These are phyloP conservation scores for Tachysurus vachellii DNA, from an alignment of 2,113 vertebrate species.

Conservation along the genomic window DNA sequence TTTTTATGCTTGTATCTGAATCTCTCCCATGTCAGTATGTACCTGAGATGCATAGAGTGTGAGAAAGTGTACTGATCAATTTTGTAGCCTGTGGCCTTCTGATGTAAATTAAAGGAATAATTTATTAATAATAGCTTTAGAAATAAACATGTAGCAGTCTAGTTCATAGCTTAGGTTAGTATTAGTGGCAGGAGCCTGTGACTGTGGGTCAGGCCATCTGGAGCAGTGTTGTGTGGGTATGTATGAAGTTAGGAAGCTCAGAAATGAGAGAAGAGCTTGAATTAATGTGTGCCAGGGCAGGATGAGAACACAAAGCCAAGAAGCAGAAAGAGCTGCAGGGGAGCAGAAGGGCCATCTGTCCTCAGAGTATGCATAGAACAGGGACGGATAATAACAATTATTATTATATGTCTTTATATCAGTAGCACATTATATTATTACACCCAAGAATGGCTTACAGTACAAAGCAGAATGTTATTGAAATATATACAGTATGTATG, in stretches of 20 bases:
- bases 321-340: constrained; percentile 53
- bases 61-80: background rate
- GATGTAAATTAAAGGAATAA: background rate
- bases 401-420: background rate
- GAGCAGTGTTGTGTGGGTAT: constrained; percentile 57
- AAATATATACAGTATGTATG: background rate
- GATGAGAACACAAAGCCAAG: constrained; percentile 64
- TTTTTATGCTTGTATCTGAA: background rate
- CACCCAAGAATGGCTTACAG: background rate
- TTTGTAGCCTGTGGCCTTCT: background rate
- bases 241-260: constrained; percentile 50
- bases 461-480: background rate
- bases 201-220: constrained; percentile 59
- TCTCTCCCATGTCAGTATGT: background rate
- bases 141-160: background rate
- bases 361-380: constrained; percentile 48
- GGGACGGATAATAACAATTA: background rate
- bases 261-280: constrained; percentile 48
- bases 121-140: background rate
- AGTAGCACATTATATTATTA: background rate
- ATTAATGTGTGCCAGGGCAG: constrained; percentile 60
- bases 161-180: constrained; percentile 11
- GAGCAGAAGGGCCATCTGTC: constrained; percentile 69
- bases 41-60: background rate
- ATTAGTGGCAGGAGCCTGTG: constrained; percentile 14